These are phyloP conservation scores for Gallinago stenura DNA, from an alignment of 2,797 vertebrate genomes.

Conservation along the genomic window DNA sequence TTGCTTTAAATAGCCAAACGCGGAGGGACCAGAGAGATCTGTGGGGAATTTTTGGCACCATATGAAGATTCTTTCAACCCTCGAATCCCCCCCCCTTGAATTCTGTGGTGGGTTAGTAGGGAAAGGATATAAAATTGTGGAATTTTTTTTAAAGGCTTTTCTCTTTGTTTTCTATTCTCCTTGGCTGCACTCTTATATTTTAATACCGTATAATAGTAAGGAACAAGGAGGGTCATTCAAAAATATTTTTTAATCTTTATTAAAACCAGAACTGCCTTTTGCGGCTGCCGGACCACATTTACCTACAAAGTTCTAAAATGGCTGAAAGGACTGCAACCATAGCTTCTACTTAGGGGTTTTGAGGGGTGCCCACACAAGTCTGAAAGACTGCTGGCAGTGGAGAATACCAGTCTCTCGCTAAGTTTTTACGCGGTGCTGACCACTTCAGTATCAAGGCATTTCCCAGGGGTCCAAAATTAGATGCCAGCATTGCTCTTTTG, in stretches of 20 bases:
- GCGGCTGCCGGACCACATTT: constrained; percentile 50
- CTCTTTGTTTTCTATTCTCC: constrained; percentile 74
- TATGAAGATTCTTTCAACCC: constrained; percentile 60
- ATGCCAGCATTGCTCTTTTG: background rate
- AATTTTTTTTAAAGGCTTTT: constrained; percentile 57
- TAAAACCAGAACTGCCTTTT: constrained; percentile 67
- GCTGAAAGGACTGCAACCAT: constrained; percentile 5
- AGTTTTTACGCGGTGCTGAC: background rate
- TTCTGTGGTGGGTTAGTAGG: constrained; percentile 70
- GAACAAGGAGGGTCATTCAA: constrained; percentile 70
- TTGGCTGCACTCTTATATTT: constrained; percentile 69
- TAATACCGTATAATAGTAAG: constrained; percentile 70
- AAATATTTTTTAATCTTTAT: constrained; percentile 77
- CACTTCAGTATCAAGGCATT: constrained; percentile 13
- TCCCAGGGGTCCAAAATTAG: constrained; percentile 44
- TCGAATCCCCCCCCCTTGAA: constrained; percentile 64
- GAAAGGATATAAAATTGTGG: constrained; percentile 72
- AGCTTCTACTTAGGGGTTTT: constrained; percentile 47
- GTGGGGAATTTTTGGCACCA: constrained; percentile 63
- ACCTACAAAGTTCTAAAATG: constrained; percentile 43
- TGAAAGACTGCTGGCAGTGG: background rate
- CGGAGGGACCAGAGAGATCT: constrained; percentile 57
- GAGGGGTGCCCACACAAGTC: constrained; percentile 42
- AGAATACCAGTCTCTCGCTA: background rate
- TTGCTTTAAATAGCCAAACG: constrained; percentile 64